Conservation (phyloP, 2,113 vertebrate species). For the Alaudala cheleensis region DNA sequence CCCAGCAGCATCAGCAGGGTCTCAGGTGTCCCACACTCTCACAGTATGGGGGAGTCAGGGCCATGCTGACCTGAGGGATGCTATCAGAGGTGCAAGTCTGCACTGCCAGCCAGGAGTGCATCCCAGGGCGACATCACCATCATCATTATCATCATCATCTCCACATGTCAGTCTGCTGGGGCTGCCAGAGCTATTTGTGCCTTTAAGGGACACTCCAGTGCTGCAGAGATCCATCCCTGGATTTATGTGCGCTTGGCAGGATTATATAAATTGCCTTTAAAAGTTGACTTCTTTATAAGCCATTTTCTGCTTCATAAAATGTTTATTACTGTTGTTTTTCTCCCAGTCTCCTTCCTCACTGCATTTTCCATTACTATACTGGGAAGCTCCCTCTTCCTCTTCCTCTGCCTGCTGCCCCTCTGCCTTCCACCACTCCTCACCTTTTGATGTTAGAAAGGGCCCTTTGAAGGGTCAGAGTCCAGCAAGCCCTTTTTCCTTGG, state of each 20-base stretch:
- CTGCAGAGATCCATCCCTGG: neutral
- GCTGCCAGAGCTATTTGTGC: neutral
- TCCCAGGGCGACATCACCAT: neutral
- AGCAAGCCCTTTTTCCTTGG: neutral
- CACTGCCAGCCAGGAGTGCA: fast-evolving
- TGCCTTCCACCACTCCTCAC: neutral
- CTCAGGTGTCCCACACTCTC: neutral
- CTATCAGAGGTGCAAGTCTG: neutral
- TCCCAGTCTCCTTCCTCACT: neutral
- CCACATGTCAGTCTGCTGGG: neutral
- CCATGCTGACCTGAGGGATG: fast-evolving
- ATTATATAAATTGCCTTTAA: conserved; percentile 67
- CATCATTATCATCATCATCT: neutral
- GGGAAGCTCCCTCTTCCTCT: neutral
- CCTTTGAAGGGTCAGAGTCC: neutral
- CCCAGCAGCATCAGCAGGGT: neutral
- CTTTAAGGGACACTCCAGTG: conserved; percentile 9
- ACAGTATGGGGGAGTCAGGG: fast-evolving
- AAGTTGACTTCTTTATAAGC: conserved; percentile 73
- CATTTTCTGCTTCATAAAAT: conserved; percentile 72
- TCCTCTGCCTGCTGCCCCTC: neutral
- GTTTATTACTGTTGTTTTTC: conserved; percentile 68
- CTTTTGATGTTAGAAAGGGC: neutral
- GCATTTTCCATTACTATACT: neutral
- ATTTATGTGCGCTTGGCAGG: conserved; percentile 42